Conservation (phyloP, 1,140 invertebrate species). For the Polypedilum vanderplanki region DNA sequence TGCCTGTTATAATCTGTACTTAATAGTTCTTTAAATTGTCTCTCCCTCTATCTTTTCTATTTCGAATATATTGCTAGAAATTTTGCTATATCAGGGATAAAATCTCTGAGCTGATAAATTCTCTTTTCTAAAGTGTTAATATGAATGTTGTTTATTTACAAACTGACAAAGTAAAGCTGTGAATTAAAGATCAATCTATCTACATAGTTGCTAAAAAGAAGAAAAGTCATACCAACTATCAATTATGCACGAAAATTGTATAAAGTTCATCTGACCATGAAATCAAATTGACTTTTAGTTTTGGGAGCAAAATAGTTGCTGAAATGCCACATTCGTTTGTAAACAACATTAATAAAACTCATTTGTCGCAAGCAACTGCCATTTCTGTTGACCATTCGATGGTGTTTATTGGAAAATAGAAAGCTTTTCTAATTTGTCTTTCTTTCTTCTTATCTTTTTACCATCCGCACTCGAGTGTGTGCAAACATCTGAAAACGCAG, state of each 20-base stretch:
- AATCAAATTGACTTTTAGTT: conserved; percentile 13
- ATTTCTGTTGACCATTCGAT: not conserved
- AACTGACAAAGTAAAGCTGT: too few species aligned
- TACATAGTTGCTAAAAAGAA: too few species aligned
- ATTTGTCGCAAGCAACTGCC: not conserved
- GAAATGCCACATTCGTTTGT: conserved; percentile 3
- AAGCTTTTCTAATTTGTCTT: not conserved
- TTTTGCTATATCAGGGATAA: not conserved
- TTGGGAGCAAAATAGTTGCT: not conserved
- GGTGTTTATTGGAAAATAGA: not conserved
- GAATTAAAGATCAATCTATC: too few species aligned
- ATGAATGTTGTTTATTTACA: not conserved
- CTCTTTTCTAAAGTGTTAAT: not conserved
- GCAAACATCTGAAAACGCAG: not conserved
- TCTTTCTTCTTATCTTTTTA: not conserved
- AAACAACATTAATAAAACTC: conserved; percentile 19
- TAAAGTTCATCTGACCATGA: conserved; percentile 5
- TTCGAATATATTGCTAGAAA: not conserved
- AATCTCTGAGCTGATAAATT: not conserved
- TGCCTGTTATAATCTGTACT: conserved; percentile 7
- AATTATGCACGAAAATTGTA: not conserved
- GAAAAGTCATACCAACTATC: not conserved
- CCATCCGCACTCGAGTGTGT: too few species aligned
- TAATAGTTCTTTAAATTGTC: conserved; percentile 13
- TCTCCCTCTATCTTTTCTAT: not conserved